Conservation (phyloP, 2,797 vertebrate genomes). For the Sebastolobus altivelis region DNA sequence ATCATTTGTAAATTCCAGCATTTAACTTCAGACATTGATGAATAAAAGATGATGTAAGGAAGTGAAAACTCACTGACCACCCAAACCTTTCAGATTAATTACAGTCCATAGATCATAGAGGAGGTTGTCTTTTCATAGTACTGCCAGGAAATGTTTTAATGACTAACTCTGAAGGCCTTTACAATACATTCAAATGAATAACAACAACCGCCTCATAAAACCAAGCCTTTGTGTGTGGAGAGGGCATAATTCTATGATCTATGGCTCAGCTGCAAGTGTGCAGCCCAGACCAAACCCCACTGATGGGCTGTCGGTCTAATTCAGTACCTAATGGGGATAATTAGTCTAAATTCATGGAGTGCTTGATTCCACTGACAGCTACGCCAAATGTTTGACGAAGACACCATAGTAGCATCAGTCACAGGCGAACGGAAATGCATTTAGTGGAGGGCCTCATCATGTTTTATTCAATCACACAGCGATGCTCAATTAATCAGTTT, state of each 20-base stretch:
- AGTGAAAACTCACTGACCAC: slow-evolving; percentile 32
- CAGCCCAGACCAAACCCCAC: slow-evolving; percentile 60
- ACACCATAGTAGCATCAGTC: slow-evolving; percentile 85
- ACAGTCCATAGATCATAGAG: slow-evolving; percentile 30
- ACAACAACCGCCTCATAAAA: slow-evolving; percentile 43
- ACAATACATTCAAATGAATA: slow-evolving; percentile 45
- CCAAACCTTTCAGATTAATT: slow-evolving; percentile 33
- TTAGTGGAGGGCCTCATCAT: slow-evolving; percentile 86
- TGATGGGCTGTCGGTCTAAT: slow-evolving; percentile 79
- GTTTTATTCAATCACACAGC: slow-evolving; percentile 88
- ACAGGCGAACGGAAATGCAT: slow-evolving; percentile 85
- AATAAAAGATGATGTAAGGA: slow-evolving; percentile 13
- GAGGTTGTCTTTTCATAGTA: slow-evolving; percentile 21
- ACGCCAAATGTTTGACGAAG: slow-evolving; percentile 84
- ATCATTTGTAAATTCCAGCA: slow-evolving; percentile 2
- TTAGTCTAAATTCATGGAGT: slow-evolving; percentile 85
- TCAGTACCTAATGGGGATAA: slow-evolving; percentile 83
- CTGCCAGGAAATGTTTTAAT: slow-evolving; percentile 50
- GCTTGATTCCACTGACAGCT: slow-evolving; percentile 80
- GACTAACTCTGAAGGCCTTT: slow-evolving; percentile 24
- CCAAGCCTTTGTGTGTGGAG: slow-evolving; percentile 42
- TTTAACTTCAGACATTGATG: not conserved
- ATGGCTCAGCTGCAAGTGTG: slow-evolving; percentile 76
- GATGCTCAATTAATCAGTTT: slow-evolving; percentile 88
- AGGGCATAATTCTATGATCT: slow-evolving; percentile 64